Base-by-base conservation (phyloP, 2,113 vertebrate genomes). In the Zapus hudsonius region DNA sequence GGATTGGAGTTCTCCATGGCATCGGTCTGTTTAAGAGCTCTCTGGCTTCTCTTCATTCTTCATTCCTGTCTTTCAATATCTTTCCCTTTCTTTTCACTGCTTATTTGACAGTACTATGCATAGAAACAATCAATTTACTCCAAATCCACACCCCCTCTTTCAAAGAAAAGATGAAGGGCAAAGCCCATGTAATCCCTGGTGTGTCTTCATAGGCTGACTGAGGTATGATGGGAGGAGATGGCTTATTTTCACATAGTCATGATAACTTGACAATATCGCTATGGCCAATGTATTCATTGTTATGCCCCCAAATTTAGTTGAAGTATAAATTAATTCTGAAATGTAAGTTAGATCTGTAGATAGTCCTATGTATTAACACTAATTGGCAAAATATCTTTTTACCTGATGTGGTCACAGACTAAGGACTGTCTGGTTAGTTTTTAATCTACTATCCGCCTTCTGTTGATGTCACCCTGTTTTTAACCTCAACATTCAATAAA, bases 381-480 rank as follows among this genome's bases (percentile, higher is more conserved):
- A 84, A 52, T 27, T 29, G 7, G 63, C 52, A 89, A 17, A 29
- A 23, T 70, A 42, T 73, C 84, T 89, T 16, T n/a, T 33, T 81
- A 76, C 47, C 55, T 40, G 33, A 33, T 80, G 75, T 33, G 47
- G 74, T 72, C 66, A 87, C 38, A 59, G 66, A 72, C 79, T 83
- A 63, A 73, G 36, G 76, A 93, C 1, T 67, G 89, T 36, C n/a
- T 81, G 63, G 16, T 84, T 87, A 55, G n/a, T 19, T 87, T 97
- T 90, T 78, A 94, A 89, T 89, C 38, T 33, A 25, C 57, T 75
- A 59, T 91, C 72, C 91, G 76, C 78, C 84, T 93, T 96, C 84
- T 87, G 76, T 57, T 25, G 47, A 40, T 42, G 47, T 74, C 63
- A 82, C 63, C n/a, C 67, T 74, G n/a, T 84, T 91, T 78, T 89